Conservation (phyloP, 1,140 invertebrate genomes). For the Drosophila equinoxialis region DNA sequence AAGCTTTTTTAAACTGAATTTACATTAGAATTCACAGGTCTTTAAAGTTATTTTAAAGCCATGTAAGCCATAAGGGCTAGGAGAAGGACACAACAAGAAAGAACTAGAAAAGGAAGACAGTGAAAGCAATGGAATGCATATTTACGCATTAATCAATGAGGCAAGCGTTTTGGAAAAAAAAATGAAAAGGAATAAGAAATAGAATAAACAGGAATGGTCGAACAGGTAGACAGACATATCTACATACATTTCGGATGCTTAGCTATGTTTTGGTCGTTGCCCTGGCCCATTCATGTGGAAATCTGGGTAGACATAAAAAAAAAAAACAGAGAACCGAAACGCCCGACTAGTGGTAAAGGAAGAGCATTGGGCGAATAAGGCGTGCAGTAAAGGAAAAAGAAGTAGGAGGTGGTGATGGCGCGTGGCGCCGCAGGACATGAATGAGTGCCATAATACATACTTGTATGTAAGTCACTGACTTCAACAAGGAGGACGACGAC, state of each 20-base stretch:
- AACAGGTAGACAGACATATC: conserved; percentile 41
- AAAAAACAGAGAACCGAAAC: background rate
- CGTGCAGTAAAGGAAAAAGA: background rate
- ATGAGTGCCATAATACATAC: conserved; percentile 48
- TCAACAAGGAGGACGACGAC: conserved; percentile 14
- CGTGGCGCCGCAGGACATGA: conserved; percentile 56
- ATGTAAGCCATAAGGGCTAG: background rate
- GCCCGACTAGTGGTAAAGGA: background rate
- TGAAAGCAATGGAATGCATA: conserved; percentile 48
- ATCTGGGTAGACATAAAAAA: conserved; percentile 52
- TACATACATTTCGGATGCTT: conserved; percentile 22
- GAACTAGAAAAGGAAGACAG: conserved; percentile 37
- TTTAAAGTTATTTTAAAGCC: no score
- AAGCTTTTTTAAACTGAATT: no score
- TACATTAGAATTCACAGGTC: no score
- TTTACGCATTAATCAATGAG: conserved; percentile 64
- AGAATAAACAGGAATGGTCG: conserved; percentile 38
- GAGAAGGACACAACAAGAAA: background rate
- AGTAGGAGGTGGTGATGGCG: conserved; percentile 21
- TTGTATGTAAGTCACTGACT: conserved; percentile 54
- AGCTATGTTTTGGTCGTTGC: conserved; percentile 22
- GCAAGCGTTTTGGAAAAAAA: conserved; percentile 35
- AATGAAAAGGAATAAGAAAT: conserved; percentile 19
- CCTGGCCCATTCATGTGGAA: conserved; percentile 46
- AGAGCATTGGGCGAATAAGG: background rate